phyloP scores from a whole-genome alignment of 2,113 vertebrate species.

The Salvelinus alpinus region DNA sequence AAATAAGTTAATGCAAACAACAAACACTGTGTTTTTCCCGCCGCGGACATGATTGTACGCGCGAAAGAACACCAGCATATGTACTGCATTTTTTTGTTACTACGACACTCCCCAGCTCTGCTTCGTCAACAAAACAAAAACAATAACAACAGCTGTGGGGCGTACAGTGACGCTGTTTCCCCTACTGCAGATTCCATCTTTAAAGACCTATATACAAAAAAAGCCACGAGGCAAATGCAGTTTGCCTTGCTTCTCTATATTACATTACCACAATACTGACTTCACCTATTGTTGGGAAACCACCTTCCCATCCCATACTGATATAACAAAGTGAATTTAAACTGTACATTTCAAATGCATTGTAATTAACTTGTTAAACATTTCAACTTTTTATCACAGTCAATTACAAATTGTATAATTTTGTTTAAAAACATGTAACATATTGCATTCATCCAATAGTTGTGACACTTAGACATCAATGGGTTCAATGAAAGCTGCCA shows the following conservation, averaged over 20 bases:
- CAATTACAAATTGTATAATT: not conserved
- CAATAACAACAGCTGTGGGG: too few relatives aligned
- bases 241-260: not conserved
- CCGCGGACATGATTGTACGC: too few relatives aligned
- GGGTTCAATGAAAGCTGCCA: not conserved
- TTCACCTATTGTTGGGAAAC: not conserved
- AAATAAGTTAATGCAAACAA: not conserved
- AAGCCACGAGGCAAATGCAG: not conserved
- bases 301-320: not conserved
- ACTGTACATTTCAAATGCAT: not conserved
- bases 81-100: too few relatives aligned
- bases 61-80: too few relatives aligned
- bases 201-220: not conserved
- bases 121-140: too few relatives aligned
- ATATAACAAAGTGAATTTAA: not conserved
- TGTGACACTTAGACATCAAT: not conserved
- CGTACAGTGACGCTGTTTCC: too few relatives aligned
- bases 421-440: not conserved
- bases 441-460: not conserved
- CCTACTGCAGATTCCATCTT: not conserved
- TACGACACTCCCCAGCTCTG: too few relatives aligned
- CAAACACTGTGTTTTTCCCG: not conserved
- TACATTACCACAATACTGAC: not conserved
- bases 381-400: not conserved
- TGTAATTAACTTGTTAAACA: not conserved